Percentiles rank a stretch among this genome's conserved stretches.
phyloP scores from a whole-genome alignment of 2,113 vertebrate species.

The Eonycteris spelaea region DNA sequence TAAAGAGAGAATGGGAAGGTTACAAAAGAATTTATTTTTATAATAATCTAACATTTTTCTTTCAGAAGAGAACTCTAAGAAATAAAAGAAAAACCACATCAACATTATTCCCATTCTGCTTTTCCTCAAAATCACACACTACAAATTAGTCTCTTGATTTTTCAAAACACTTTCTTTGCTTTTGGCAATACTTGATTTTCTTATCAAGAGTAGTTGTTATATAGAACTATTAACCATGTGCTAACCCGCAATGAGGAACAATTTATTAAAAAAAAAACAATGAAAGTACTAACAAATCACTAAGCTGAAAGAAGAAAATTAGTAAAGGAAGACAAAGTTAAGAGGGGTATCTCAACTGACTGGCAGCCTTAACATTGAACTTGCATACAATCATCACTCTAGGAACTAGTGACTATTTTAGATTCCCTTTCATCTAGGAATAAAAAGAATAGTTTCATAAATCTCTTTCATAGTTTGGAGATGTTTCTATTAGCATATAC shows the following conservation, averaged over 20 bases:
- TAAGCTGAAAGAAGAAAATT: neutral
- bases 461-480: constrained; percentile 16
- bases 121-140: neutral
- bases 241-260: neutral
- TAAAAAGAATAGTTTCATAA: neutral
- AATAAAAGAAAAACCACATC: neutral
- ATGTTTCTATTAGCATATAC: neutral
- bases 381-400: neutral
- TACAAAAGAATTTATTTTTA: neutral
- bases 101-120: neutral
- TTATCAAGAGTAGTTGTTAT: neutral
- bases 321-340: neutral
- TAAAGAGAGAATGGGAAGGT: neutral
- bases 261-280: neutral
- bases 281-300: neutral
- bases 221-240: neutral
- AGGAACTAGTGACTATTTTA: neutral
- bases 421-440: neutral
- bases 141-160: neutral
- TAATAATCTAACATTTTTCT: neutral
- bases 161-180: neutral
- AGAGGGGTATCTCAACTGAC: neutral
- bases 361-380: neutral
- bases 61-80: neutral
- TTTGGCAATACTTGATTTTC: neutral